phyloP scores from a whole-genome alignment of 2,888 invertebrate genomes.

The Acrocyrtus sp. region DNA sequence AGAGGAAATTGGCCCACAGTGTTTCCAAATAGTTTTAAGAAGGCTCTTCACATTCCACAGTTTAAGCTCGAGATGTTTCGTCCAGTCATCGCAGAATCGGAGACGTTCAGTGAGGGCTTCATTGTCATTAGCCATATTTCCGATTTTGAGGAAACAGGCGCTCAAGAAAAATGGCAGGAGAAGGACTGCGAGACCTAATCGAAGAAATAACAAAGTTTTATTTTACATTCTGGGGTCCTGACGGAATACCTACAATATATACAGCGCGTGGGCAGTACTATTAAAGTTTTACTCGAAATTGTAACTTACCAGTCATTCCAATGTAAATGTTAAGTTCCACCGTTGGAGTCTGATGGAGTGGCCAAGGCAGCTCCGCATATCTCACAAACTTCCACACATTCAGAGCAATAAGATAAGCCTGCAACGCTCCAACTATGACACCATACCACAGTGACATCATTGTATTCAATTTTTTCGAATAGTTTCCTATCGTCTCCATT shows the following conservation, averaged over 20 bases:
- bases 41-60: constrained; percentile 48
- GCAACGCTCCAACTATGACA: constrained; percentile 76
- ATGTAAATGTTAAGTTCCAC: constrained; percentile 81
- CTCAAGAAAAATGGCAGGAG: constrained; percentile 81
- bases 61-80: constrained; percentile 46
- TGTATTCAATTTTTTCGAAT: constrained; percentile 54
- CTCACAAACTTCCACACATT: constrained; percentile 67
- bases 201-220: background rate
- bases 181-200: constrained; percentile 79
- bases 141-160: constrained; percentile 75
- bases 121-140: constrained; percentile 90
- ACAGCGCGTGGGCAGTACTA: no score
- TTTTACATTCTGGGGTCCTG: background rate
- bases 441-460: constrained; percentile 72
- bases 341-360: constrained; percentile 73
- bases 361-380: constrained; percentile 79
- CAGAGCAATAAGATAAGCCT: constrained; percentile 69
- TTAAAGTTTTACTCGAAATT: no score
- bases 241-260: background rate
- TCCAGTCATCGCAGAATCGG: constrained; percentile 67
- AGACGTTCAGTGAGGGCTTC: constrained; percentile 79
- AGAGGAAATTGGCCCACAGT: constrained; percentile 86
- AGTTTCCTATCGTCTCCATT: constrained; percentile 35
- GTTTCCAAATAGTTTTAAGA: constrained; percentile 66
- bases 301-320: constrained; percentile 69